Base-by-base conservation (phyloP, 2,113 vertebrate species). In the Rhizomys pruinosus region DNA sequence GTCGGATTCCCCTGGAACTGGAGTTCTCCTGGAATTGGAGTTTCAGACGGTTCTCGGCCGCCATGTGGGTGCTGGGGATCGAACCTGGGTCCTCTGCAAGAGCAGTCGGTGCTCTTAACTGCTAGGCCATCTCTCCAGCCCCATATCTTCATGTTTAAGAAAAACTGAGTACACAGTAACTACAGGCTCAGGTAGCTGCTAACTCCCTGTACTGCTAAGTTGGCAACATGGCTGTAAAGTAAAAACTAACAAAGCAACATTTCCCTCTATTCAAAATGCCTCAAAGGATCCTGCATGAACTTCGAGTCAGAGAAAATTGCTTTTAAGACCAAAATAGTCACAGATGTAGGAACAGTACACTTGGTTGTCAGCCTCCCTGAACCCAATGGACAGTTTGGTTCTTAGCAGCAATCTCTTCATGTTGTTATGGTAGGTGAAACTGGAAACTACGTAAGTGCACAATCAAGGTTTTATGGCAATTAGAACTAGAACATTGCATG, bases 191-290 rank as follows among this genome's bases (percentile, higher is more conserved):
- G 19, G 80, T 52, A 52, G 68, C 77, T 95, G 93, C 42, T 37
- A 87, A 84, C 16, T 69, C 42, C 63, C 74, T 76, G 69, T 72
- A 88, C 59, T 85, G n/a, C 37, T 42, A 37, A 76, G 61, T 63
- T 95, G 78, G 57, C 57, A 89, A 91, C 73, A 90, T 25, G 39
- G 29, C 19, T 84, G 12, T 42, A 91, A 96, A 78, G 57, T 23
- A 72, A 74, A 90, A 95, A 72, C 19, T 39, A 95, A 90, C 47
- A 82, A 90, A 95, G 44, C n/a, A 95, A 92, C 39, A 81, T 80
- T 90, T 92, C 57, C 91, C 61, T 89, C 52, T 86, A 90, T 52
- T 96, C 27, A 64, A 87, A 95, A 90, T 89, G 44, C 44, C 93
- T 87, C 87, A 92, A 61, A 88, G 87, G 23, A 19, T 84, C 76